Base-by-base conservation (phyloP, 2,797 vertebrate species). In the Ficedula albicollis region DNA sequence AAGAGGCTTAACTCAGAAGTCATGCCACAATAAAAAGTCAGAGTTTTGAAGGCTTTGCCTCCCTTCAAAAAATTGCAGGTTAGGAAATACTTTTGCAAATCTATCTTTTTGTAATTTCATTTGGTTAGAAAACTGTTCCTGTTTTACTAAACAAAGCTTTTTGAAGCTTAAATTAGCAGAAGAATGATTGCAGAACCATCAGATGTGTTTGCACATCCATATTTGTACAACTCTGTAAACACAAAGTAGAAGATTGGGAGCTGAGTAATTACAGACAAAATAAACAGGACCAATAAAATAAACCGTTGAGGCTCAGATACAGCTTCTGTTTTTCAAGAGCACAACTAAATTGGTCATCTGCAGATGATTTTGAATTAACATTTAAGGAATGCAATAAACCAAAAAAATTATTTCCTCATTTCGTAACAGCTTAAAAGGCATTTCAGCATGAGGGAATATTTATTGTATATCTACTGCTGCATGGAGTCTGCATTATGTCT, bases 221-320 rank as follows among this genome's bases (percentile, higher is more conserved):
- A 38, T 81, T 81, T 81, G 14, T 88, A 54, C 49, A 84, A 62
- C 39, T 93, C 82, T 58, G 66, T 92, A 91, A 83, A 81, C 44
- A 39, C 64, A 78, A 90, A 87, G 54, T 51, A 69, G 32, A 52
- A 74, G 43, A 87, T n/a, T 77, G 25, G 49, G 62, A 87, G 87
- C 81, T 93, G 84, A 75, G 87, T 95, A 96, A 97, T 91, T 94
- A 66, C 92, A 91, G 90, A 78, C 84, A 78, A 93, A 95, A 96
- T 94, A 96, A 97, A 95, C 73, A 90, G 77, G 78, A 36, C 84
- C 81, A 96, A 93, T 97, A 96, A 97, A 97, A 96, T 78, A 95
- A 94, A 86, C 89, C 95, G 83, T 90, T 93, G 92, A 95, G 82
- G 41, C 55, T 87, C 79, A 81, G 84, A 85, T 34, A 91, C 68